Evolutionary conservation across 2,797 vertebrate genomes (phyloP).

Genomic region (Fistularia tabacaria): DNA sequence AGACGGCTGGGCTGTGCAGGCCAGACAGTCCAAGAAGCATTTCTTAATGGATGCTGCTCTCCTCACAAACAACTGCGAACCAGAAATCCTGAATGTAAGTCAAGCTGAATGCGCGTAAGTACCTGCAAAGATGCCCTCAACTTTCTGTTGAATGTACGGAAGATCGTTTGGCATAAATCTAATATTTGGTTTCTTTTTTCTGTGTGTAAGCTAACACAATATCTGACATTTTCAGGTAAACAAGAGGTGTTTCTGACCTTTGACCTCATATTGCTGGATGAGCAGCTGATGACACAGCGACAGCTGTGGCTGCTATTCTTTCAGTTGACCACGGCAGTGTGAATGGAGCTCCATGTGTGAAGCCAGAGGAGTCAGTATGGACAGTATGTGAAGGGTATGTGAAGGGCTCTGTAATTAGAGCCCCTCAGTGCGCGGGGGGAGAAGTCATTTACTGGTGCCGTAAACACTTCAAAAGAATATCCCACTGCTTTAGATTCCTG

Average conservation of each 20-base stretch:
- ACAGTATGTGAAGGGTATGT: slow-evolving; percentile 69
- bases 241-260: slow-evolving; percentile 52
- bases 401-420: slow-evolving; percentile 74
- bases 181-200: not conserved
- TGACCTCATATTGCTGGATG: slow-evolving; percentile 53
- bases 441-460: slow-evolving; percentile 54
- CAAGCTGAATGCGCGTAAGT: too few species aligned
- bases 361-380: slow-evolving; percentile 54
- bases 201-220: slow-evolving; percentile 4
- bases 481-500: slow-evolving; percentile 43
- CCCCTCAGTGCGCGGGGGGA: slow-evolving; percentile 33
- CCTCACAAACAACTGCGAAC: too few species aligned
- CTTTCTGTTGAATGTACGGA: too few species aligned
- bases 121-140: too few species aligned
- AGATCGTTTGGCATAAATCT: not conserved
- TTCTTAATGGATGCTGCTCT: too few species aligned
- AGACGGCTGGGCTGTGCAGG: not conserved
- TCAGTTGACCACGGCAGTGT: slow-evolving; percentile 54
- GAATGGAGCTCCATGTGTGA: slow-evolving; percentile 66
- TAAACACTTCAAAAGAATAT: slow-evolving; percentile 68
- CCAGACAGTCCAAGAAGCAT: too few species aligned
- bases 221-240: slow-evolving; percentile 46
- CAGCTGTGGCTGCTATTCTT: slow-evolving; percentile 71
- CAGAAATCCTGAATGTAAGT: too few species aligned
- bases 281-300: slow-evolving; percentile 59